These are phyloP conservation scores for Rhinatrema bivittatum DNA, from an alignment of 2,797 vertebrate genomes.

Conservation along the genomic window DNA sequence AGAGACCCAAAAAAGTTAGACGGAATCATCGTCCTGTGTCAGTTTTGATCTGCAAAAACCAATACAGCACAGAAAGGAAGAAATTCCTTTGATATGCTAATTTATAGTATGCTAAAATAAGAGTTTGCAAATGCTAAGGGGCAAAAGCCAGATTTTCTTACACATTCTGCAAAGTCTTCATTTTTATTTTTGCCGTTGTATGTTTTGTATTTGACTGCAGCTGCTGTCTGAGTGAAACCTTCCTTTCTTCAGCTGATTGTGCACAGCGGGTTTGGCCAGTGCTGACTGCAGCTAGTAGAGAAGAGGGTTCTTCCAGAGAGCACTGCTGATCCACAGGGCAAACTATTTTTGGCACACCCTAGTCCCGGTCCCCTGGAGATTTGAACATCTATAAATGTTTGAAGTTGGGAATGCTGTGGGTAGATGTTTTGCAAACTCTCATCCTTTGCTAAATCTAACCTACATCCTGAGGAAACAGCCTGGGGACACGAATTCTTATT, in stretches of 20 bases:
- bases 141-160: too few species aligned
- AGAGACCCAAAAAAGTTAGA: too few species aligned
- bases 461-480: slow-evolving; percentile 39
- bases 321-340: slow-evolving; percentile 13
- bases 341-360: slow-evolving; percentile 11
- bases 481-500: slow-evolving; percentile 27
- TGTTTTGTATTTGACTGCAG: slow-evolving; percentile 26
- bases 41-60: too few species aligned
- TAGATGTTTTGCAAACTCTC: slow-evolving; percentile 26
- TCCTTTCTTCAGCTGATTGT: slow-evolving; percentile 28
- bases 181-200: too few species aligned
- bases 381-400: slow-evolving; percentile 14
- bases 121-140: too few species aligned
- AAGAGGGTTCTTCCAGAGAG: slow-evolving; percentile 27
- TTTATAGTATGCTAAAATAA: too few species aligned
- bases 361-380: slow-evolving; percentile 21
- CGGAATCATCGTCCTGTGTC: too few species aligned
- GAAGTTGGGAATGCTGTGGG: slow-evolving; percentile 24
- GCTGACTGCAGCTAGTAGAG: slow-evolving; percentile 28
- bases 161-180: too few species aligned
- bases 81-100: too few species aligned
- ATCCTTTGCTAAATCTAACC: slow-evolving; percentile 31
- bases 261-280: slow-evolving; percentile 18
- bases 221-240: slow-evolving; percentile 23
- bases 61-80: too few species aligned